phyloP scores from a whole-genome alignment of 2,113 vertebrate genomes.

The Neomonachus schauinslandi region DNA sequence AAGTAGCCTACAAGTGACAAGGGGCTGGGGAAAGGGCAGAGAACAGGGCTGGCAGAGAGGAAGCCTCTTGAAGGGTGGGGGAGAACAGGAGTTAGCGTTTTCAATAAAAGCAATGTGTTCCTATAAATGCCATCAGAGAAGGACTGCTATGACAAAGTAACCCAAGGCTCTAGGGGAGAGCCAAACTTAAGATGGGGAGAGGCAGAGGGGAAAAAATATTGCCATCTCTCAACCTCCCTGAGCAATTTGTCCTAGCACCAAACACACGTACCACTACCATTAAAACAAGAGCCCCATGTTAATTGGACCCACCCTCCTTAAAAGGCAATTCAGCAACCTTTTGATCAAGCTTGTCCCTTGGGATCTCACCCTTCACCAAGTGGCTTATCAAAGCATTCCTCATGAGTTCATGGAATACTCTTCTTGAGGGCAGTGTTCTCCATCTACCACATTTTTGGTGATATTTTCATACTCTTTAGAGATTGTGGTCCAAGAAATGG shows the following conservation, averaged over 20 bases:
- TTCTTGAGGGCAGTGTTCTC: neutral
- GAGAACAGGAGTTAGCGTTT: neutral
- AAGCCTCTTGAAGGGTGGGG: neutral
- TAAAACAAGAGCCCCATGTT: neutral
- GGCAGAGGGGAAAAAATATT: neutral
- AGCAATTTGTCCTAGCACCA: neutral
- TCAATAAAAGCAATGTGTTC: neutral
- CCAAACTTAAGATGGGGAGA: neutral
- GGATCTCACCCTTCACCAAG: neutral
- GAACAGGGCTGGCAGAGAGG: no score
- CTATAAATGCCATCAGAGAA: neutral
- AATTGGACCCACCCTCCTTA: neutral
- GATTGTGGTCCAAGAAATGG: neutral
- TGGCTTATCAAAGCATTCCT: neutral
- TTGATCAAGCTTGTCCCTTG: neutral
- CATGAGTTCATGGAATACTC: neutral
- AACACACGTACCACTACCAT: neutral
- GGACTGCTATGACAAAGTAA: no score
- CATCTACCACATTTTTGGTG: neutral
- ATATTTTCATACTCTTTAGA: neutral
- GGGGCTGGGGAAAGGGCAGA: fast-evolving
- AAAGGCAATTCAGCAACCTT: neutral
- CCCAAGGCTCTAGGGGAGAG: neutral
- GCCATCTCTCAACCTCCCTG: neutral
- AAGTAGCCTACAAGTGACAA: neutral